Conservation (phyloP, 2,113 vertebrate species). For the Seriola quinqueradiata region DNA sequence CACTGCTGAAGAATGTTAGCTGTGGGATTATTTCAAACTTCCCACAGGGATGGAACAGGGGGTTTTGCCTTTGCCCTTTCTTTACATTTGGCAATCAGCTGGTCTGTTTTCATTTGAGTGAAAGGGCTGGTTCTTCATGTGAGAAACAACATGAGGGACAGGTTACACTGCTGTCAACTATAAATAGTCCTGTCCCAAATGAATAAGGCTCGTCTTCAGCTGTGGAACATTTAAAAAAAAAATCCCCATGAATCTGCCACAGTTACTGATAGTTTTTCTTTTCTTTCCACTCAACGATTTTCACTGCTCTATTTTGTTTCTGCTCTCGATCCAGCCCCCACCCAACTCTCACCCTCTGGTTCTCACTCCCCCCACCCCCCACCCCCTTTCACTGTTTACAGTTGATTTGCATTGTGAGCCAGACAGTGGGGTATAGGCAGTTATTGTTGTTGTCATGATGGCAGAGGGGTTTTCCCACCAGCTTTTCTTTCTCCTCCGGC, state of each 20-base stretch:
- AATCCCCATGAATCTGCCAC: constrained; percentile 20
- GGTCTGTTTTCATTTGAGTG: constrained; percentile 39
- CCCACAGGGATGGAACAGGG: constrained; percentile 47
- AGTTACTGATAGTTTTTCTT: neutral
- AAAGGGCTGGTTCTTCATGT: constrained; percentile 24
- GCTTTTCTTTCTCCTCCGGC: constrained; percentile 41
- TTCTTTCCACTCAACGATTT: constrained; percentile 2
- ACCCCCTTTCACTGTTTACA: constrained; percentile 49
- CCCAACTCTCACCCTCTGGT: neutral
- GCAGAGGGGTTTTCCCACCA: constrained; percentile 75
- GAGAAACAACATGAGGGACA: constrained; percentile 23
- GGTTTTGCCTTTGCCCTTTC: constrained; percentile 35
- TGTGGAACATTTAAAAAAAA: constrained; percentile 29
- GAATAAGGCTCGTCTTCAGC: neutral
- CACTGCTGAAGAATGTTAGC: constrained; percentile 52
- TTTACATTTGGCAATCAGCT: constrained; percentile 60
- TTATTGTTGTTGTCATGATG: constrained; percentile 67
- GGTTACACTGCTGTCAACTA: constrained; percentile 13
- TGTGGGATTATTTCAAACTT: constrained; percentile 52
- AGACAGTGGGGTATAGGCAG: constrained; percentile 7
- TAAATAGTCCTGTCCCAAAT: constrained; percentile 33
- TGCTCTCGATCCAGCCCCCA: neutral
- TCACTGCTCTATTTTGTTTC: constrained; percentile 42
- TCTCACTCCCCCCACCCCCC: neutral
- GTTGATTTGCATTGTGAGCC: constrained; percentile 71